Base-by-base conservation (phyloP, 2,797 vertebrate species). In the Gobionotothen gibberifrons region DNA sequence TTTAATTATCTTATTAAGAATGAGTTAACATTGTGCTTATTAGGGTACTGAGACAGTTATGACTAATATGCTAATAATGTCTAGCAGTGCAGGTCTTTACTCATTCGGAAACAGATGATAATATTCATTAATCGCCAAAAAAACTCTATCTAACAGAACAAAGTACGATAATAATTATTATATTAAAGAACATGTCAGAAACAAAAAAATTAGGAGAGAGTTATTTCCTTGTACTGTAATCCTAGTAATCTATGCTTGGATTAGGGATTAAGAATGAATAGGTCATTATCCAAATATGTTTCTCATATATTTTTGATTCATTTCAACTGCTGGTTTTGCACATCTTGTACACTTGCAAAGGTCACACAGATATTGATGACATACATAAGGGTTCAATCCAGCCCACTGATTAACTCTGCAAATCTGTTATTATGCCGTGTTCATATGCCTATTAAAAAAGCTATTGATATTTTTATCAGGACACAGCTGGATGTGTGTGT, bases 41-140 rank as follows among this genome's bases (percentile, higher is more conserved):
- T n/a, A 44, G 19, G 15, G n/a, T 29, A 32, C 40, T 57, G 36
- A 62, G 39, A 63, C 39, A 67, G 53, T 59, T 29, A 66, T 36
- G 54, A 17, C n/a, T 46, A 42, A 43, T 29, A 48, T 40, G 49
- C 5, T 47, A 16, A 51, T 32, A 22, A 49, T 62, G n/a, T 55
- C 32, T 36, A 36, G 36, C 16, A 29, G 21, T 47, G 42, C 42
- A 57, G 49, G n/a, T 36, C n/a, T 60, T 48, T 42, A 60, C 43
- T 56, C 21, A 61, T 56, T 54, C 1, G 3, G 15, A 53, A 5
- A 47, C 17, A 36, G 13, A 29, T 36, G 3, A 56, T 54, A 61
- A 56, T 54, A 61, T 36, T 29, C 6, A 70, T 46, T 22, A 22
- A 53, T 43, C 15, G 42, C 12, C 54, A n/a, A 10, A 36, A 26